phyloP scores from a whole-genome alignment of 2,113 vertebrate species.

The Vulpes vulpes region DNA sequence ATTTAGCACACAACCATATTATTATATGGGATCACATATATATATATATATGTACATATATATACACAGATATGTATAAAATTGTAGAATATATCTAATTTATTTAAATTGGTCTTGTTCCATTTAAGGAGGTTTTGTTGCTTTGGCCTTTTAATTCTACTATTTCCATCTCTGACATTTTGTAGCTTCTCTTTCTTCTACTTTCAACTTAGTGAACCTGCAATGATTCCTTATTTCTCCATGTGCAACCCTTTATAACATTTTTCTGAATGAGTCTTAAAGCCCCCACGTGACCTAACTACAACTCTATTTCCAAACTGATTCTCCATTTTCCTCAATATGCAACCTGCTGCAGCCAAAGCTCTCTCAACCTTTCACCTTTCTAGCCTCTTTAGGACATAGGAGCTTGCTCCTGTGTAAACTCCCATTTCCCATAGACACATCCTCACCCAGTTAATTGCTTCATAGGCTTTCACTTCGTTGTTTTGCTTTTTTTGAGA shows the following conservation, averaged over 20 bases:
- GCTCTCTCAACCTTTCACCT: not conserved
- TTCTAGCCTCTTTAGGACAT: not conserved
- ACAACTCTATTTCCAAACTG: not conserved
- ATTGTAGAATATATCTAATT: not conserved
- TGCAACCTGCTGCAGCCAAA: not conserved
- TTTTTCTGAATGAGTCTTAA: slow-evolving; percentile 16
- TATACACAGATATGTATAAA: not conserved
- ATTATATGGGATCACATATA: not conserved
- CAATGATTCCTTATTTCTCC: not conserved
- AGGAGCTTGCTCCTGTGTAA: not conserved
- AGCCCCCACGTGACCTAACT: not conserved
- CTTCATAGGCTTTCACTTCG: not conserved
- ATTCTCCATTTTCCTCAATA: not conserved
- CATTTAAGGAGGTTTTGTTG: not conserved
- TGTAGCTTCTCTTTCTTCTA: not conserved
- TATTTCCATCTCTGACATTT: not conserved
- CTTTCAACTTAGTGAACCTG: not conserved
- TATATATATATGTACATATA: not conserved
- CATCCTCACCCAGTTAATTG: not conserved
- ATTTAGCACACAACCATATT: not conserved
- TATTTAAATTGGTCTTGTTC: not conserved
- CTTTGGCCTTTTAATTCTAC: slow-evolving; percentile 40
- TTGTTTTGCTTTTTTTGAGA: not conserved
- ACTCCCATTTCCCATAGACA: not conserved
- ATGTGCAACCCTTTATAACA: not conserved